Conservation (phyloP, 2,888 invertebrate genomes). For the Parasteatoda lunata region DNA sequence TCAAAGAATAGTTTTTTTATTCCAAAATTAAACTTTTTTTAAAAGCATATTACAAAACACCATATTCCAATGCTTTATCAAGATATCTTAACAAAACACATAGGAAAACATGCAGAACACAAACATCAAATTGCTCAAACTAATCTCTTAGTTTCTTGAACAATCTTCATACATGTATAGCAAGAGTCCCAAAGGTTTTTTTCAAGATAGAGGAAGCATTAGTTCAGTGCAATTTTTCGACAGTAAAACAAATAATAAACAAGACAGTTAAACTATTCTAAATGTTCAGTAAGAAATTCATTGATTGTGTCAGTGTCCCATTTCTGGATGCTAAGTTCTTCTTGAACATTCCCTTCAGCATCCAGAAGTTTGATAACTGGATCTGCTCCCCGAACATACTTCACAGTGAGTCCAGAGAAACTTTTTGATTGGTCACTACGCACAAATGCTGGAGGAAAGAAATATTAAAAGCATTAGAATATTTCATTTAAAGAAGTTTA, state of each 20-base stretch:
- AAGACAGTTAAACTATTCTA: constrained; percentile 74
- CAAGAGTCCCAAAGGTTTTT: not conserved
- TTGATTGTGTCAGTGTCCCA: constrained; percentile 99
- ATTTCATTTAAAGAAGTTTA: not conserved
- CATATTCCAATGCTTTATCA: not conserved
- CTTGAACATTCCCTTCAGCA: constrained; percentile 86
- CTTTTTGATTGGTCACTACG: constrained; percentile 92
- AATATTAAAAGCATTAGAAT: not conserved
- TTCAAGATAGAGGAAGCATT: not conserved
- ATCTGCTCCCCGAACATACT: constrained; percentile 93
- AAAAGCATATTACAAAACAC: not conserved
- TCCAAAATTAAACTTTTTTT: not conserved
- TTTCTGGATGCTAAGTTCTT: constrained; percentile 92
- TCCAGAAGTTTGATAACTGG: constrained; percentile 94
- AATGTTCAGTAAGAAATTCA: constrained; percentile 93
- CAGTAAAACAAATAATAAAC: not conserved
- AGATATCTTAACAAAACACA: not conserved
- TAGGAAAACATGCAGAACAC: not conserved
- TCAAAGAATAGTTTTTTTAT: not conserved
- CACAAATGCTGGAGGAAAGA: constrained; percentile 84
- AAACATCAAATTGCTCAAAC: constrained; percentile 50
- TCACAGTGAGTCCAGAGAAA: constrained; percentile 92
- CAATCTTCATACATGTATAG: constrained; percentile 26
- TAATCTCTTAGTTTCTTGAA: constrained; percentile 43
- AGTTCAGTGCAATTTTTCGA: not conserved